Evolutionary conservation across 2,113 vertebrate species (phyloP).

Genomic region (Pseudopodoces humilis): DNA sequence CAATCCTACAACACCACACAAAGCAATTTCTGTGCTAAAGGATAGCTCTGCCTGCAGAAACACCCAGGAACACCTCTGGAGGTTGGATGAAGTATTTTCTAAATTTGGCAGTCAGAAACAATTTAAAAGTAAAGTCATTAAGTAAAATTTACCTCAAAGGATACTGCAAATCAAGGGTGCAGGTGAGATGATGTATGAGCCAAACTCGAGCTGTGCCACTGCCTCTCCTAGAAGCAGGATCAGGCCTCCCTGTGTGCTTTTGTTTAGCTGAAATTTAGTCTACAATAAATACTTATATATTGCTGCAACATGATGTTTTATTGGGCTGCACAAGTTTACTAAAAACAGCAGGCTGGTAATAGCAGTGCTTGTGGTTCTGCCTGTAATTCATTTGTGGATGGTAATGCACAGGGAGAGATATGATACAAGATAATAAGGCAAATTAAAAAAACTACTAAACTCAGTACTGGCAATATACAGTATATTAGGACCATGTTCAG

Average conservation of each 20-base stretch:
- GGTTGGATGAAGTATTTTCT: neutral
- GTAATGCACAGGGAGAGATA: slow-evolving; percentile 61
- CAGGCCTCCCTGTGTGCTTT: slow-evolving; percentile 24
- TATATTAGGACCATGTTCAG: slow-evolving; percentile 39
- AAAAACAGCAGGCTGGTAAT: slow-evolving; percentile 70
- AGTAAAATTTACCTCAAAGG: slow-evolving; percentile 27
- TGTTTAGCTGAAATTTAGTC: slow-evolving; percentile 69
- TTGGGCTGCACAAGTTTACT: slow-evolving; percentile 70
- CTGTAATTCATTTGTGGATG: slow-evolving; percentile 68
- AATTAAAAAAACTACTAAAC: slow-evolving; percentile 66
- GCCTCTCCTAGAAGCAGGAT: neutral
- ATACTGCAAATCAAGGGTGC: slow-evolving; percentile 24
- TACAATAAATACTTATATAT: slow-evolving; percentile 68
- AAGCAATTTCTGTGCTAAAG: slow-evolving; percentile 19
- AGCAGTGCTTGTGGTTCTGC: slow-evolving; percentile 69
- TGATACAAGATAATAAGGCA: slow-evolving; percentile 65
- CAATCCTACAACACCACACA: slow-evolving; percentile 40
- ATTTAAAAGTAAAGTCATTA: slow-evolving; percentile 29
- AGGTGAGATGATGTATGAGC: neutral
- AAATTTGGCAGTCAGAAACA: neutral
- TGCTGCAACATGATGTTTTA: slow-evolving; percentile 69
- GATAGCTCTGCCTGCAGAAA: slow-evolving; percentile 19
- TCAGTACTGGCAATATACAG: slow-evolving; percentile 38
- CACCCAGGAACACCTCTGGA: slow-evolving; percentile 25
- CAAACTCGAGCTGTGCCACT: neutral